phyloP scores from a whole-genome alignment of 2,888 invertebrate genomes.

The Eilema sororculum region DNA sequence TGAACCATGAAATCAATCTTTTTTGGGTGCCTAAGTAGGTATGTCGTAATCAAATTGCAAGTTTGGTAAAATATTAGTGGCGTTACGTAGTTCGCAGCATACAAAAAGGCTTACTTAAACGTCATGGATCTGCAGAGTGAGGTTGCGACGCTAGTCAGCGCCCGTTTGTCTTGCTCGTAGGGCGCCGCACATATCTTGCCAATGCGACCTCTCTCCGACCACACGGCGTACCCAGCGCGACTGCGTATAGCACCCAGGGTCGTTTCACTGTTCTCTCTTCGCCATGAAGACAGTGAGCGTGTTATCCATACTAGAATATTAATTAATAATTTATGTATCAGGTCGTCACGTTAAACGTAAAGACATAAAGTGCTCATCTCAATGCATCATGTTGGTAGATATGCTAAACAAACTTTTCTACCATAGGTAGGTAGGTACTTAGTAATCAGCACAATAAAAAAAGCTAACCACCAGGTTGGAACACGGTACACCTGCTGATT shows the following conservation, averaged over 20 bases:
- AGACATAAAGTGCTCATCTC: not conserved
- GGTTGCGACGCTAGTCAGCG: conserved; percentile 90
- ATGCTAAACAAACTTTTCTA: not conserved
- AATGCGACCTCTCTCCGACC: conserved; percentile 93
- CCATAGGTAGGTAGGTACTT: too few relatives aligned
- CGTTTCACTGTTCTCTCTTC: conserved; percentile 88
- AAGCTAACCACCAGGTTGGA: too few relatives aligned
- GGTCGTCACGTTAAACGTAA: not conserved
- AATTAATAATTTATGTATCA: not conserved
- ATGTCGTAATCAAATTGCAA: not conserved
- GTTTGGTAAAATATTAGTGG: not conserved
- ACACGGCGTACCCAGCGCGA: conserved; percentile 93
- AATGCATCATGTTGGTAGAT: not conserved
- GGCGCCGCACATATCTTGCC: conserved; percentile 95
- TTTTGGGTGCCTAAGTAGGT: not conserved
- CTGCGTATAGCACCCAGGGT: conserved; percentile 91
- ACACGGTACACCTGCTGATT: too few relatives aligned
- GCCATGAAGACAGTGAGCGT: conserved; percentile 89
- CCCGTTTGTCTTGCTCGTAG: conserved; percentile 88
- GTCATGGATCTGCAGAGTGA: conserved; percentile 93
- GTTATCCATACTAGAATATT: conserved; percentile 90
- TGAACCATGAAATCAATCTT: not conserved
- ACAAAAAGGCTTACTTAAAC: conserved; percentile 87
- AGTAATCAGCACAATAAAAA: too few relatives aligned
- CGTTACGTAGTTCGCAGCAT: not conserved